Evolutionary conservation across 1,140 invertebrate species (phyloP).

Genomic region (Drosophila albomicans): DNA sequence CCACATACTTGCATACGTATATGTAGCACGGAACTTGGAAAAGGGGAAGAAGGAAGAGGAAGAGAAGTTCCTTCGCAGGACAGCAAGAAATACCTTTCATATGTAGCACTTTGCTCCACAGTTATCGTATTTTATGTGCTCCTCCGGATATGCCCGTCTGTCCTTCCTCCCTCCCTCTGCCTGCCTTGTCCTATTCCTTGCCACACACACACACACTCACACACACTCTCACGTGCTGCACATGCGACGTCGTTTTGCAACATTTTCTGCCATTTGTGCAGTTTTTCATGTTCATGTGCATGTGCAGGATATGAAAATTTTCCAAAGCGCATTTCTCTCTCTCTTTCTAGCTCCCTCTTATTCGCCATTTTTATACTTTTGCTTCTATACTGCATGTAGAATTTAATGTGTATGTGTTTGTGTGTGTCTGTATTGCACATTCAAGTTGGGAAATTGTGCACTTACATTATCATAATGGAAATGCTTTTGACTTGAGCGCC

Average conservation of each 20-base stretch:
- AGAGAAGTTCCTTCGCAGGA: not conserved
- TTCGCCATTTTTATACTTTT: not conserved
- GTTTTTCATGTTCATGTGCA: conserved; percentile 80
- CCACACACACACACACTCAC: conserved; percentile 33
- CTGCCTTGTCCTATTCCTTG: conserved; percentile 3
- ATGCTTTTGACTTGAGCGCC: conserved; percentile 76
- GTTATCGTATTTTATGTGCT: conserved; percentile 82
- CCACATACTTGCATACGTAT: conserved; percentile 49
- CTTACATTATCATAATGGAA: conserved; percentile 83
- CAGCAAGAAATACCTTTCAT: conserved; percentile 74
- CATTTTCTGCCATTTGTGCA: conserved; percentile 82
- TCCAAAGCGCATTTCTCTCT: conserved; percentile 55
- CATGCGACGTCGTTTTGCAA: conserved; percentile 72
- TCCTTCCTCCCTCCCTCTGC: conserved; percentile 17
- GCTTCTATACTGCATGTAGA: not conserved
- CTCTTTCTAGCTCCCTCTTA: not conserved
- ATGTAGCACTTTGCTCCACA: conserved; percentile 76
- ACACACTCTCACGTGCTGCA: conserved; percentile 1
- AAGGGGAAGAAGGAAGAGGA: too few species aligned
- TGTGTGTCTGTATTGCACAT: conserved; percentile 54
- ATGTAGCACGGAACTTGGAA: not conserved
- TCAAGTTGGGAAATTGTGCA: conserved; percentile 80
- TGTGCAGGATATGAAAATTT: conserved; percentile 82
- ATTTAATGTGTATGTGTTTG: conserved; percentile 21
- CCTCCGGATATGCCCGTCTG: conserved; percentile 40